phyloP scores from a whole-genome alignment of 2,888 invertebrate genomes.

The Spilosoma lubricipeda region DNA sequence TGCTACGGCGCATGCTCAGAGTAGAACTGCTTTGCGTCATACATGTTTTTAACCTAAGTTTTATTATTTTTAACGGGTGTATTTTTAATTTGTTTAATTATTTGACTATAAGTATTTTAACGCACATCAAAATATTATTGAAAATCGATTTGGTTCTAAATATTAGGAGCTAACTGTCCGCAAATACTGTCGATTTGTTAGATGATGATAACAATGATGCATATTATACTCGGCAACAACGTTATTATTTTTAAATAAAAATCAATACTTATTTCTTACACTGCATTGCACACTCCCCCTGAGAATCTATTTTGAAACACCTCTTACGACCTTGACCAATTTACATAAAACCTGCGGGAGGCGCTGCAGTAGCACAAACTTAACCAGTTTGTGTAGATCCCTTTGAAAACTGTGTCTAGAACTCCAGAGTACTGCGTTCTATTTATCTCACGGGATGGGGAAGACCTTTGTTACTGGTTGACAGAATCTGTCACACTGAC shows the following conservation, averaged over 20 bases:
- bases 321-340: constrained; percentile 65
- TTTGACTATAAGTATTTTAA: not conserved
- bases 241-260: not conserved
- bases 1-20: constrained; percentile 62
- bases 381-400: constrained; percentile 53
- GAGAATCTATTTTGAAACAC: constrained; percentile 50
- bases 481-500: constrained; percentile 66
- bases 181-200: not conserved
- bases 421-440: constrained; percentile 26
- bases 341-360: constrained; percentile 67
- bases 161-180: not conserved
- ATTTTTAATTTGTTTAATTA: not conserved
- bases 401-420: constrained; percentile 31
- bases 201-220: not conserved
- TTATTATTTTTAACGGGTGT: not conserved
- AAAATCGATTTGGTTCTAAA: not conserved
- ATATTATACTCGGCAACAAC: not conserved
- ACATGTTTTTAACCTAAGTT: constrained; percentile 45
- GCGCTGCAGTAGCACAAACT: constrained; percentile 64
- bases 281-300: constrained; percentile 34
- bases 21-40: constrained; percentile 65
- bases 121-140: not conserved
- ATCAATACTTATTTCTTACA: constrained; percentile 9
- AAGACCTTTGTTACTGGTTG: constrained; percentile 47
- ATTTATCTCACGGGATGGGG: constrained; percentile 25